A percentile compares a stretch with the other conserved stretches of the same genome.
Conservation (phyloP, 2,113 vertebrate species). For the Natator depressus region DNA sequence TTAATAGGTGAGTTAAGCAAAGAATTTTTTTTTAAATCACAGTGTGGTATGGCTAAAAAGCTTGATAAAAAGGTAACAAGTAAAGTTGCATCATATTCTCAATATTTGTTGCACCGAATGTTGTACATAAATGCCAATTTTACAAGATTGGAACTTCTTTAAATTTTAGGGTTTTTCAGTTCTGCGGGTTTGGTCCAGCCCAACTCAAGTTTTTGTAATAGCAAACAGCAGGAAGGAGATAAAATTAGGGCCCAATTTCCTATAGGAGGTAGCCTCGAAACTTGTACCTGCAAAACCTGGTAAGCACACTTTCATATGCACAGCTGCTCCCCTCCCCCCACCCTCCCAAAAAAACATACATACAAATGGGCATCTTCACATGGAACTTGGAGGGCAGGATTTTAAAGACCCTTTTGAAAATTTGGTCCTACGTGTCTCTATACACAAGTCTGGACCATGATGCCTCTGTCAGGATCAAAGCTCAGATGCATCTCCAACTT, state of each 20-base stretch:
- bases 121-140: not conserved
- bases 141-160: not conserved
- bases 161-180: not conserved
- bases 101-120: not conserved
- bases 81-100: not conserved
- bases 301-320: not conserved
- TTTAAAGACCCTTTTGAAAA: not conserved
- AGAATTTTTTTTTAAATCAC: not conserved
- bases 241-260: slow-evolving; percentile 16
- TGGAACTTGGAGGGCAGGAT: not conserved
- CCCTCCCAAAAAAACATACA: not conserved
- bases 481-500: not conserved
- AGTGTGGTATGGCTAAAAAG: not conserved
- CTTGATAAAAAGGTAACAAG: not conserved
- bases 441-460: not conserved
- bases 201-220: not conserved
- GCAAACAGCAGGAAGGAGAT: not conserved
- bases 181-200: not conserved
- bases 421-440: not conserved
- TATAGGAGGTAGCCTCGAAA: not conserved
- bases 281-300: fast-evolving
- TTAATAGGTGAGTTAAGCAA: not conserved
- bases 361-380: not conserved
- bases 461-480: not conserved
- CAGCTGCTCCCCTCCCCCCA: not conserved